Base-by-base conservation (phyloP, 1,140 invertebrate species). In the Hestina assimilis region DNA sequence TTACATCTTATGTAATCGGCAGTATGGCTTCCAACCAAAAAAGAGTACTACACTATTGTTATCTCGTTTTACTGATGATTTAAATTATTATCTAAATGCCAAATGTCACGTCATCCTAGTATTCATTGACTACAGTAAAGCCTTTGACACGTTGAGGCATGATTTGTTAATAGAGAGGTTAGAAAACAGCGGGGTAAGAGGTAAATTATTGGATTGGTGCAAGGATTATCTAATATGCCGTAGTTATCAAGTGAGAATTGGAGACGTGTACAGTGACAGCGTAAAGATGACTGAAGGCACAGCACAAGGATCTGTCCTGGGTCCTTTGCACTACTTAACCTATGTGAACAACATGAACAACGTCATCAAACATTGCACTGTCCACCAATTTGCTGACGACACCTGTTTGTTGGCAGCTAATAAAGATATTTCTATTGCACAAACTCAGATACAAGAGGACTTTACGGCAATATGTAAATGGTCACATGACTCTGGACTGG, bases 21-120 rank as follows among this genome's bases (percentile, higher is more conserved):
- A 65, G 33, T 65, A 56, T 57, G 62, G 62, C 8, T 65, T 65
- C 24, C 52, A 59, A 40, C n/a, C 51, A 8, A 9, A 24, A 1
- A 64, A 64, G 14, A 45, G 19, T 7, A 52, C 56, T 2, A 48
- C 51, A 7, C 23, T 41, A 7, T 20, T 64, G 9, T 33, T 64
- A 4, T 48, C 58, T 7, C 15, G 42, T 6, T 59, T 59, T 19
- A 64, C 52, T 7, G 35, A 63, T 1, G 23, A 29, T 50, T 17
- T 59, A 12, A 41, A 53, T 26, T 6, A 29, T 4, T 26, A 55
- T 19, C 29, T 59, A 0, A 11, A 63, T 50, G 12, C 54, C 9
- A 57, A 31, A 53, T 42, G 58, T 43, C 48, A 63, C 0, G 48
- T 57, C 0, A 11, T 63, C 17, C 17, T 57, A 1, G 4, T 63